Conservation (phyloP, 2,113 vertebrate genomes). For the Gavia stellata region DNA sequence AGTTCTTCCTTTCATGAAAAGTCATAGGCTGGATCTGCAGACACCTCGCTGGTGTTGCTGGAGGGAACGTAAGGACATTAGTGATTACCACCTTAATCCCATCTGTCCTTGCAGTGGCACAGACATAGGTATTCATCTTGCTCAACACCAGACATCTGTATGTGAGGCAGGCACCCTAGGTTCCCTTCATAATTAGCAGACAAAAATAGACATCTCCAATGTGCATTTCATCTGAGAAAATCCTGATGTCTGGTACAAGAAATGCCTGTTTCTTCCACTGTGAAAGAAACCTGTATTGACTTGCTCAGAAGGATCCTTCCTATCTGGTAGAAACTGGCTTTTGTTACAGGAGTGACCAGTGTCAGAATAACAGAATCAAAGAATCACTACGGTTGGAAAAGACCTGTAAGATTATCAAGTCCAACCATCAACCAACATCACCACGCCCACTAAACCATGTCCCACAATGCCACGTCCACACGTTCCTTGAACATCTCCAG, state of each 20-base stretch:
- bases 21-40: background rate
- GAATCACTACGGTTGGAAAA: too few species aligned
- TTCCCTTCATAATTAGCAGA: background rate
- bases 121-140: background rate
- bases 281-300: background rate
- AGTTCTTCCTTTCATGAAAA: background rate
- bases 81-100: background rate
- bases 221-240: background rate
- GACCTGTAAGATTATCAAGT: too few species aligned
- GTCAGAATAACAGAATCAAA: background rate
- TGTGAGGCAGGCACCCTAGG: background rate
- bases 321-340: background rate
- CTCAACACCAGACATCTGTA: background rate
- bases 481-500: too few species aligned
- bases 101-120: background rate
- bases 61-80: rapidly evolving
- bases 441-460: too few species aligned
- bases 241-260: background rate
- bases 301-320: background rate
- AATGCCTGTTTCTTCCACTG: background rate
- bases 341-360: background rate
- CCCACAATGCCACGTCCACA: too few species aligned
- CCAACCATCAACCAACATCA: too few species aligned
- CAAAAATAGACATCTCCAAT: background rate
- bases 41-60: background rate